Base-by-base conservation (phyloP, 2,888 invertebrate species). In the Limnephilus rhombicus region DNA sequence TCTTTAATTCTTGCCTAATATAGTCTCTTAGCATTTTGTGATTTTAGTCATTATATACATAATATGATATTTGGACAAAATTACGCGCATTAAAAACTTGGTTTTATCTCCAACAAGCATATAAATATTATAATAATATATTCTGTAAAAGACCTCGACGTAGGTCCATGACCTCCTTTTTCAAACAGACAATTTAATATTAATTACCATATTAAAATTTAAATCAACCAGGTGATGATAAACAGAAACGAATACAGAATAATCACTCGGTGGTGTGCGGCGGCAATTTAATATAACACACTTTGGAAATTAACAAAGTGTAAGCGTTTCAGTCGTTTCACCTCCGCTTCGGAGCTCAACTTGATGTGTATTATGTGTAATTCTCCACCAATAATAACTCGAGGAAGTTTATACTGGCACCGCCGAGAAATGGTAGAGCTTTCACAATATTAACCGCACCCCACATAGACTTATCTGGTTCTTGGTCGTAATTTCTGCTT, bases 401-500 rank as follows among this genome's bases (percentile, higher is more conserved):
- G 9, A 18, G 45, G 13, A 45, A 86, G 45, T 37, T 86, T 53
- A 24, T n/a, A 45, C 86, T 7, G 34, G 83, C 24, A 45, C 41
- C 68, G n/a, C 68, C 53, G 86, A 18, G 86, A 29, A 45, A 29
- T 49, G 53, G 15, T 45, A 68, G 88, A 80, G 45, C 89, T 89
- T 41, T 80, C 37, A 80, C 81, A 80, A 80, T 89, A 90, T 90
- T 45, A 82, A 45, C 90, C 90, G 49, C 82, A 90, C 49, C n/a
- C 90, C 90, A 31, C 82, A 7, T 81, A 90, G 85, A 90, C 90
- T 68, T 90, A 85, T 85, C 85, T 49, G 49, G n/a, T 68, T 85
- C 68, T 90, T n/a, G 24, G 90, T 68, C n/a, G 68, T 90, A 90
- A 90, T 90, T 90, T 85, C 85, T 53, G 90, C 85, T 85, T 85